Evolutionary conservation across 2,888 invertebrate species (phyloP), one percentile per base, ranked within the genome.

Genomic region (Platycnemis pennipes): DNA sequence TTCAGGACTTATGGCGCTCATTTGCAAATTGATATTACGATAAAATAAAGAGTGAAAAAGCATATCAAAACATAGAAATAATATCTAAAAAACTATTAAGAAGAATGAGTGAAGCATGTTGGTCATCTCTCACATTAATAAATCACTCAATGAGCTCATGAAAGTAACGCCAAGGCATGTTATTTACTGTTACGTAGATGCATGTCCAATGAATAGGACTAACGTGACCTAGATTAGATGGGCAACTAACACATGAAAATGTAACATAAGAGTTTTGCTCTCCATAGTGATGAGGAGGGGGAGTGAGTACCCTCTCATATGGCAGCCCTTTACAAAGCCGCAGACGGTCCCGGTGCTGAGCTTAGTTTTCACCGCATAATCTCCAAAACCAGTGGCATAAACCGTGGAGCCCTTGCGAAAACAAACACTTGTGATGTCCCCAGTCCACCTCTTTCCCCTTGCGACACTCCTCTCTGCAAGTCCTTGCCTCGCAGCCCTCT

Each of bases 251-350:
- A 26, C n/a, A 63, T 63, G 5, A 63, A n/a, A n/a, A 63, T 5
- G 63, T 63, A 8, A 26, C 63, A 26, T 3, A n/a, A 63, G n/a
- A 63, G 63, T 63, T 63, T n/a, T n/a, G 22, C 63, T 26, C 63
- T 5, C 63, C 19, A 19, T 49, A 11, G 49, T 49, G 49, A 49
- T 11, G 13, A 63, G 63, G 63, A n/a, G 26, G 26, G 26, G 8
- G 63, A 22, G 63, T 2, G 63, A 63, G n/a, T n/a, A n/a, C n/a
- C n/a, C n/a, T n/a, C n/a, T n/a, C n/a, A n/a, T n/a, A n/a, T n/a
- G n/a, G n/a, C n/a, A n/a, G n/a, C n/a, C 85, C 86, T 13, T 44
- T 5, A 86, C 86, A 86, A 86, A 86, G 42, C 86, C 86, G 44
- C 44, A 44, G 86, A 86, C 42, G 44, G 42, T 86, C 16, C 86